Evolutionary conservation across 1,140 invertebrate species (phyloP), one percentile per base, ranked within the genome.

Genomic region (Palaemon carinicauda): DNA sequence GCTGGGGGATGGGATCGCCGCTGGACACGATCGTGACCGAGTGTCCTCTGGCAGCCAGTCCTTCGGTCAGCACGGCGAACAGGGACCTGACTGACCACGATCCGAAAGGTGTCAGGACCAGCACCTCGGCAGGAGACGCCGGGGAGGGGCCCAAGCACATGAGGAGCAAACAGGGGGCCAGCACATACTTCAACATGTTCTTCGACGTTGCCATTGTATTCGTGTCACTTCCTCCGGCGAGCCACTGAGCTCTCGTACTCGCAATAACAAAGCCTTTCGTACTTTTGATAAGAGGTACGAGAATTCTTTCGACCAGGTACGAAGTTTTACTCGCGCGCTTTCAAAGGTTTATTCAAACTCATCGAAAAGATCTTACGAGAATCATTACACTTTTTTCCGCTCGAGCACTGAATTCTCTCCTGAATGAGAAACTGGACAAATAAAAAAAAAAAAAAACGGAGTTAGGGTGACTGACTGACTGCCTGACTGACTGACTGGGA

Each of bases 61-160:
- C 88, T 56, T 82, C 79, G 50, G 82, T 71, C 71, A 88, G 21
- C 52, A 56, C 54, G 50, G 54, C 53, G 88, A 88, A 88, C 41
- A 88, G 41, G 1, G n/a, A 24, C n/a, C 83, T 82, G 21, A 88
- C 88, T 1, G 88, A 88, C 53, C 83, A 79, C 0, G 88, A 88
- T 0, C 83, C 88, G 54, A 88, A 86, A 7, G 88, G 88, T 17
- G 88, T 86, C 31, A 88, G 50, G 19, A 88, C n/a, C 1, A 88
- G 73, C 21, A 82, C 60, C 21, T 86, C 53, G 0, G 77, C 41
- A 19, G 83, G 50, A 27, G 15, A 12, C 5, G 77, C 27, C 27
- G 78, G 52, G 27, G 50, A 19, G 7, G 83, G 75, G 4, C 15
- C 24, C 15, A 71, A 51, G 41, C 9, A 9, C 9, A 85, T 19